Percentiles rank a stretch among this genome's conserved stretches.
phyloP scores from a whole-genome alignment of 2,888 invertebrate species.

The Psococerastis gibbosa region DNA sequence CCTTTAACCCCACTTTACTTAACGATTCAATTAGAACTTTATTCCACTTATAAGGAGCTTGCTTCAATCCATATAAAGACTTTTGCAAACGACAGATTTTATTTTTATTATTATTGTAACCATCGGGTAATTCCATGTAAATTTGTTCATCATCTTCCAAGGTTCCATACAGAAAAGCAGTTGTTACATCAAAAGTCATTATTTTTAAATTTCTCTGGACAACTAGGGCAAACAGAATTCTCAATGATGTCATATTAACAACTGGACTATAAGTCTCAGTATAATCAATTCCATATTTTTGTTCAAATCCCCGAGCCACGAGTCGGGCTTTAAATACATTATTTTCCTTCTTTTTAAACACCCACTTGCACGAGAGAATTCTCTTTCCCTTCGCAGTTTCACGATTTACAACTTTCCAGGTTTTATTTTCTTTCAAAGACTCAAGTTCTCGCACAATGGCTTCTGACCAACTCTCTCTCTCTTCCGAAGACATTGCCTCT shows the following conservation, averaged over 20 bases:
- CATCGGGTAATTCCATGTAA: slow-evolving; percentile 15
- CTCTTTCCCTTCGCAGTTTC: background rate
- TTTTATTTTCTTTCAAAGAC: background rate
- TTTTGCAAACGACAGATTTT: slow-evolving; percentile 14
- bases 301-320: slow-evolving; percentile 15
- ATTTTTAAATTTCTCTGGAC: slow-evolving; percentile 13
- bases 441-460: slow-evolving; percentile 2
- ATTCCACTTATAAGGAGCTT: slow-evolving; percentile 15
- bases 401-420: background rate
- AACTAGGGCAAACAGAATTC: slow-evolving; percentile 17
- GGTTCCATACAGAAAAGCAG: slow-evolving; percentile 17
- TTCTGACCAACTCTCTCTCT: background rate
- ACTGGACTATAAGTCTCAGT: slow-evolving; percentile 19
- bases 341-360: slow-evolving; percentile 3
- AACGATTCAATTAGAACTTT: slow-evolving; percentile 12
- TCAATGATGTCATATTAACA: slow-evolving; percentile 17
- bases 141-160: slow-evolving; percentile 16
- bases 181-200: slow-evolving; percentile 15
- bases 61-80: slow-evolving; percentile 14
- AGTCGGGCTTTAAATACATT: slow-evolving; percentile 1
- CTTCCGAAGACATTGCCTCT: background rate
- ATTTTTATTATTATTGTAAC: slow-evolving; percentile 11
- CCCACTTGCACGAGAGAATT: slow-evolving; percentile 1
- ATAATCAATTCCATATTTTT: slow-evolving; percentile 18
- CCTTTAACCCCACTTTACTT: slow-evolving; percentile 11